Base-by-base conservation (phyloP, 2,797 vertebrate species). In the Telmatherina bonti region DNA sequence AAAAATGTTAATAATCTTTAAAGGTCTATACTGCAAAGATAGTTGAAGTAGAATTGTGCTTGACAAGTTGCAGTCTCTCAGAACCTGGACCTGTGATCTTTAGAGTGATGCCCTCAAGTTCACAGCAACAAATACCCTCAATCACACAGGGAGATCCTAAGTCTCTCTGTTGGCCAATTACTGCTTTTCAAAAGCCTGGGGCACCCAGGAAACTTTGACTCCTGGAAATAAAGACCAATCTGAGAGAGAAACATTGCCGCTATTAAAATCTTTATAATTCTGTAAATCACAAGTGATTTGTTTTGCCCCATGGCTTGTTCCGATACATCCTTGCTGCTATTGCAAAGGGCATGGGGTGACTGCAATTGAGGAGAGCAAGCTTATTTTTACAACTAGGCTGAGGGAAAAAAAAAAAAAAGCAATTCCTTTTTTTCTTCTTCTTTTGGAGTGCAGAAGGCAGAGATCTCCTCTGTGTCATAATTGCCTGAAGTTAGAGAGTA, bases 251-350 rank as follows among this genome's bases (percentile, higher is more conserved):
- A 94, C 93, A 93, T 85, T 90, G 92, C 89, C 81, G 92, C 94
- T 95, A 95, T 95, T 95, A 95, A 95, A 95, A 95, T 94, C 94
- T 93, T 93, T 94, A 94, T 94, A 94, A 95, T 95, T 95, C 94
- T 89, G 88, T 90, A 95, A 95, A 95, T 95, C 93, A 88, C 94
- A 91, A 95, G 94, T 94, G 94, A 95, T 94, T 94, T 93, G 93
- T 94, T 95, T 94, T 95, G 94, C 93, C 95, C 92, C 88, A 80
- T 90, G 93, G 94, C 94, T 93, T 93, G 93, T 94, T 94, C 87
- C 73, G 92, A 94, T 94, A 91, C 92, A 92, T 94, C 90, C 91
- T 92, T 90, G 87, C 86, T 90, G 89, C 92, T 94, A 93, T 94
- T 92, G 92, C 88, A 93, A 87, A 90, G 93, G 93, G 88, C 91